These are phyloP conservation scores for Caenorhabditis auriculariae DNA, from an alignment of 2,888 invertebrate genomes.

Conservation along the genomic window DNA sequence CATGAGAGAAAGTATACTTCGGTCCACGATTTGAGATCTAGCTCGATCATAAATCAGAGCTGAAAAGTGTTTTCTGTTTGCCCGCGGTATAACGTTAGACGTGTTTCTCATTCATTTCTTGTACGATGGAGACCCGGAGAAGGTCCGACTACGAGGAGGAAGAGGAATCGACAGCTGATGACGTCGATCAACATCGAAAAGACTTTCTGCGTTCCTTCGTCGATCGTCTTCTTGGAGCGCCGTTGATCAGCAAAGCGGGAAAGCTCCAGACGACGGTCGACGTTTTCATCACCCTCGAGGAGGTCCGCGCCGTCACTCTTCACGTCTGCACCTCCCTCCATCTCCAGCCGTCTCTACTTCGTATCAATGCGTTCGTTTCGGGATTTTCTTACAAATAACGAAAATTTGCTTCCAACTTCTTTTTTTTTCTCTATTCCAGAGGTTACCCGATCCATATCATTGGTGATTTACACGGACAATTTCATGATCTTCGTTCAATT, in stretches of 20 bases:
- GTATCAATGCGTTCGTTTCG: constrained; percentile 20
- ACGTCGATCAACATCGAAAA: no score
- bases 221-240: no score
- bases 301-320: constrained; percentile 37
- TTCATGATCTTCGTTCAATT: constrained; percentile 46
- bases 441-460: constrained; percentile 39
- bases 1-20: no score
- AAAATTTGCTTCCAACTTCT: not conserved
- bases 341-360: constrained; percentile 30
- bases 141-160: no score
- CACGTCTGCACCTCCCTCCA: constrained; percentile 35
- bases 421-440: not conserved
- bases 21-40: no score
- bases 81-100: no score
- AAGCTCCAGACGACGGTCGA: constrained; percentile 24
- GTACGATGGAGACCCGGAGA: no score
- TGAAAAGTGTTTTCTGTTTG: no score
- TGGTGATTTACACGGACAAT: constrained; percentile 57
- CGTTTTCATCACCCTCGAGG: constrained; percentile 29
- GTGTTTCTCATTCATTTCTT: no score
- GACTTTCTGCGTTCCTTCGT: no score
- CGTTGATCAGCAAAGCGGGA: constrained; percentile 12
- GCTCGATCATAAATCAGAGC: no score
- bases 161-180: no score
- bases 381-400: constrained; percentile 1